Conservation (phyloP, 2,888 invertebrate genomes). For the Euspilapteryx auroguttella region DNA sequence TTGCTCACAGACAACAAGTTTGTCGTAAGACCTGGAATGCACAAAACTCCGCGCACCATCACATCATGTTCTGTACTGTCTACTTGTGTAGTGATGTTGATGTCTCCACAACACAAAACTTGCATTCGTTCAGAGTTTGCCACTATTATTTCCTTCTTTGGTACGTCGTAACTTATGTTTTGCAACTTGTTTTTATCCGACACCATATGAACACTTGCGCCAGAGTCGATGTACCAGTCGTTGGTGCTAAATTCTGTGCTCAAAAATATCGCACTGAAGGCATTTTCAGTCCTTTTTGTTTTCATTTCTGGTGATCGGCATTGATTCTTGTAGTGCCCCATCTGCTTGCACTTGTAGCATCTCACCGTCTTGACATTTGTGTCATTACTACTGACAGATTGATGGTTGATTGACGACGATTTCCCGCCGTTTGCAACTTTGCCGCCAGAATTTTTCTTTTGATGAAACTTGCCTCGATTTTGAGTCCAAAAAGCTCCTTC, state of each 20-base stretch:
- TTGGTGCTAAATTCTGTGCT: not conserved
- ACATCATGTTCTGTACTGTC: not conserved
- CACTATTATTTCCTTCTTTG: not conserved
- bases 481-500: too few species aligned
- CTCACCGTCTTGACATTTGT: too few species aligned
- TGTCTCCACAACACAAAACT: not conserved
- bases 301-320: not conserved
- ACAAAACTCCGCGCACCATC: not conserved
- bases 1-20: slow-evolving; percentile 1
- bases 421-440: too few species aligned
- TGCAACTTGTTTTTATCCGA: not conserved
- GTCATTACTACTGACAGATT: too few species aligned
- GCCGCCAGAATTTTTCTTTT: too few species aligned
- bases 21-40: not conserved
- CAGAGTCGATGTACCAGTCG: not conserved
- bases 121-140: not conserved
- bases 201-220: not conserved
- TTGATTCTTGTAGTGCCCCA: not conserved
- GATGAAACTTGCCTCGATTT: too few species aligned
- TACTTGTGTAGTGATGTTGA: not conserved
- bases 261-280: not conserved
- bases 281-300: not conserved
- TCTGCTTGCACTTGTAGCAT: not conserved
- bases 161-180: not conserved
- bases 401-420: too few species aligned